Percentiles rank a stretch among this genome's conserved stretches.
Evolutionary conservation across 1,140 invertebrate species (phyloP).

Genomic region (Drosophila kikkawai): DNA sequence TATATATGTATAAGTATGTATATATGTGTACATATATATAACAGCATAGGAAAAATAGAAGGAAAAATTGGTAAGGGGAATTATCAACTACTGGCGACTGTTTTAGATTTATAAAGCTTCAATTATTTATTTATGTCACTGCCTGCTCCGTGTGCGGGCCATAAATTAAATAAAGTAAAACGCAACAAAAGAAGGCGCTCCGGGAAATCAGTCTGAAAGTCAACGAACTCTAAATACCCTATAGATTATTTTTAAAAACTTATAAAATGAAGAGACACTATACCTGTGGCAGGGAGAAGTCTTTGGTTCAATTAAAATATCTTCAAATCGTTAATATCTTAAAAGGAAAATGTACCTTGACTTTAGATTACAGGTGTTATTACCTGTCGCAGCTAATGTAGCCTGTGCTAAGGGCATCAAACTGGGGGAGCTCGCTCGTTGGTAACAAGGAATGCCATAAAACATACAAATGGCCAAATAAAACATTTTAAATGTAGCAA

Average conservation of each 20-base stretch:
- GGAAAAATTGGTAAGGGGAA: neutral
- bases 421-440: conserved; percentile 14
- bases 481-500: conserved; percentile 84
- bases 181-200: conserved; percentile 13
- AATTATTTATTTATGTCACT: conserved; percentile 64
- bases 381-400: neutral
- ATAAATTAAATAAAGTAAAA: conserved; percentile 68
- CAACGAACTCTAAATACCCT: conserved; percentile 4
- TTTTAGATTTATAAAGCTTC: conserved; percentile 65
- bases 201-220: neutral
- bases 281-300: neutral
- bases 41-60: neutral
- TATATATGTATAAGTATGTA: too few species aligned
- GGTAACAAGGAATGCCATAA: conserved; percentile 78
- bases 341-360: neutral
- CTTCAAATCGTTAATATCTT: neutral
- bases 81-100: conserved; percentile 61
- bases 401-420: conserved; percentile 2
- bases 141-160: conserved; percentile 37
- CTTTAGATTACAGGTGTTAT: neutral
- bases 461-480: conserved; percentile 84
- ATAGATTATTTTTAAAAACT: neutral
- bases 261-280: neutral
- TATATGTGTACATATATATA: neutral
- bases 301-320: too few species aligned